Evolutionary conservation across 2,113 vertebrate species (phyloP).

Genomic region (Zosterops japonicus): DNA sequence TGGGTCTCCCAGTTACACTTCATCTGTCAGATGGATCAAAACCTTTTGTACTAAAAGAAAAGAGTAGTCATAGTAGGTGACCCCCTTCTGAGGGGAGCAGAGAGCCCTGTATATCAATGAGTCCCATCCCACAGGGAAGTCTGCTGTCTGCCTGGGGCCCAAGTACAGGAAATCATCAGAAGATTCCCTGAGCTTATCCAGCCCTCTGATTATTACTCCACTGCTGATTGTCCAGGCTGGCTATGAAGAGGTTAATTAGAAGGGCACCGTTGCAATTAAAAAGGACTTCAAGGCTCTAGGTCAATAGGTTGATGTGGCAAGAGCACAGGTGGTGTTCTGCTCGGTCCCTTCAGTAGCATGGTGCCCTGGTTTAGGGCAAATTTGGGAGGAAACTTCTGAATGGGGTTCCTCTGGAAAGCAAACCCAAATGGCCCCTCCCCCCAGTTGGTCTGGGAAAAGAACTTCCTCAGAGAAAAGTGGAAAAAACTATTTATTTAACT

Average conservation of each 20-base stretch:
- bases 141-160: neutral
- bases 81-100: neutral
- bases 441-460: no score
- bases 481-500: no score
- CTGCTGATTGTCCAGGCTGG: neutral
- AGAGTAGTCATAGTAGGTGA: neutral
- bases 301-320: neutral
- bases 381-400: no score
- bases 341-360: neutral
- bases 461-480: no score
- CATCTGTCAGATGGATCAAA: neutral
- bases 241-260: neutral
- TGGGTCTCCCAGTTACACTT: rapidly evolving
- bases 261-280: neutral
- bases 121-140: neutral
- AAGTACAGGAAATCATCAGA: neutral
- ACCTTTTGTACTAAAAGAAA: neutral
- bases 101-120: neutral
- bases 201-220: neutral
- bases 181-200: neutral
- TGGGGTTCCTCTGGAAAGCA: no score
- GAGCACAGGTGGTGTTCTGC: neutral
- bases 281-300: neutral
- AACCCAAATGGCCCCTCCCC: no score
- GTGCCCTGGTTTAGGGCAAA: no score